Conservation (phyloP, 2,113 vertebrate genomes). For the Mesembrinibis cayennensis region DNA sequence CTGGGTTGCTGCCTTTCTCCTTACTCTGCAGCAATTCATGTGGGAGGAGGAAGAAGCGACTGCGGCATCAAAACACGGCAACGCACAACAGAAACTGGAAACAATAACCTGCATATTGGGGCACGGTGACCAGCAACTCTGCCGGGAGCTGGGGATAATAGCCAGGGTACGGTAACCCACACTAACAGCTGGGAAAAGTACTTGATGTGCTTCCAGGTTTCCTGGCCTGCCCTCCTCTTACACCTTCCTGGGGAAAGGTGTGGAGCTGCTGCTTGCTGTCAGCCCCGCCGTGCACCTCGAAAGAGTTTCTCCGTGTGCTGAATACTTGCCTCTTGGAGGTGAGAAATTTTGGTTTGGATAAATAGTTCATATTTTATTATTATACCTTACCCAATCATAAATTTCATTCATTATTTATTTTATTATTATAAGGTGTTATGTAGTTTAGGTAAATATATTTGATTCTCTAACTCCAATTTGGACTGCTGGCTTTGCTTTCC, state of each 20-base stretch:
- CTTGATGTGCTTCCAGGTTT: not conserved
- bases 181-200: not conserved
- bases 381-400: not conserved
- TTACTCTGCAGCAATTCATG: not conserved
- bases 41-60: not conserved
- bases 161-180: not conserved
- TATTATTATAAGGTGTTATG: not conserved
- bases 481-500: not conserved
- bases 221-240: not conserved
- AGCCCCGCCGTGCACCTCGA: not conserved
- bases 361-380: not conserved
- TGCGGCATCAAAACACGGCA: not conserved
- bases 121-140: conserved; percentile 9
- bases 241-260: not conserved
- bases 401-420: not conserved
- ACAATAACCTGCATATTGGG: not conserved
- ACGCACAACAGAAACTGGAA: conserved; percentile 23
- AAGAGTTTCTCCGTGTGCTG: not conserved
- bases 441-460: not conserved
- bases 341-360: not conserved
- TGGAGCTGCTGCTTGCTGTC: not conserved
- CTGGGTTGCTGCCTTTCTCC: not conserved
- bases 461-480: not conserved
- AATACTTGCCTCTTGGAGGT: not conserved
- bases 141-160: not conserved